phyloP scores from a whole-genome alignment of 2,113 vertebrate genomes.

The Empidonax alnorum region DNA sequence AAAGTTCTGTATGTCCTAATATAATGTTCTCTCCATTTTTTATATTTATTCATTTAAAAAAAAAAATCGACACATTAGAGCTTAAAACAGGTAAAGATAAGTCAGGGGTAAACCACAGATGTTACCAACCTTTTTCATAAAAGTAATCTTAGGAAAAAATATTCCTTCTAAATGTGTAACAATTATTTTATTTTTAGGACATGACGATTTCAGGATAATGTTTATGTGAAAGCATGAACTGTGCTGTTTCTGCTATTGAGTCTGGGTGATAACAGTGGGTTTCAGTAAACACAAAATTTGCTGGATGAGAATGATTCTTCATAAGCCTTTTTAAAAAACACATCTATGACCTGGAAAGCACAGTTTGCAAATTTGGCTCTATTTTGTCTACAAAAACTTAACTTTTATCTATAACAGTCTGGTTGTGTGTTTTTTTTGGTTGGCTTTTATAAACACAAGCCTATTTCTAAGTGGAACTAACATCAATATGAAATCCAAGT shows the following conservation, averaged over 20 bases:
- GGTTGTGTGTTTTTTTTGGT: not conserved
- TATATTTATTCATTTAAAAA: not conserved
- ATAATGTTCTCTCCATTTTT: not conserved
- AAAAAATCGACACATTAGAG: not conserved
- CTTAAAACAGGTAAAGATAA: not conserved
- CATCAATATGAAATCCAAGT: not conserved
- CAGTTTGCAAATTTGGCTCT: not conserved
- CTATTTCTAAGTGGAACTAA: not conserved
- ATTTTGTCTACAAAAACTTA: not conserved
- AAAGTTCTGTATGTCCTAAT: not conserved
- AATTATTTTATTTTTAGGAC: not conserved
- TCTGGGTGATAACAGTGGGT: not conserved
- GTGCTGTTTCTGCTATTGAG: rapidly evolving
- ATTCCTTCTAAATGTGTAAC: not conserved
- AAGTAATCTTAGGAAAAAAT: not conserved
- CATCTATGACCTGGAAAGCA: not conserved
- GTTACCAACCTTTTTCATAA: not conserved
- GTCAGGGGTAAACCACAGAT: not conserved
- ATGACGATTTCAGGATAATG: not conserved
- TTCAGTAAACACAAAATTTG: not conserved
- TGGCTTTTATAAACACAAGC: not conserved
- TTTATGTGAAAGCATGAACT: not conserved
- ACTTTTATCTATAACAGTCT: not conserved
- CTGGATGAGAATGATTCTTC: not conserved
- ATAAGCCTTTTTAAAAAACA: not conserved